phyloP scores from a whole-genome alignment of 2,113 vertebrate species.

The Fregetta grallaria region DNA sequence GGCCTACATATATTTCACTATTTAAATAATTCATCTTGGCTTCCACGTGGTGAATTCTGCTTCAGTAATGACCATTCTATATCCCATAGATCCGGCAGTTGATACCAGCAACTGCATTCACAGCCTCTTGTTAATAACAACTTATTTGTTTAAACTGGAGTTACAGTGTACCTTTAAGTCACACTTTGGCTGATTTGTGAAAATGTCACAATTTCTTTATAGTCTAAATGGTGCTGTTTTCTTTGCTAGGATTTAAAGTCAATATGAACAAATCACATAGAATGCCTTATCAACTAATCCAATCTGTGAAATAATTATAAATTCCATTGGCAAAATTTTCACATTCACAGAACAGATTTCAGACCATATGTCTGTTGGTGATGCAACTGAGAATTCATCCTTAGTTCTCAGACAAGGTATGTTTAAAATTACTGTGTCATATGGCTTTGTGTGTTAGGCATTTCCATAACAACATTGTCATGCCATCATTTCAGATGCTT shows the following conservation, averaged over 20 bases:
- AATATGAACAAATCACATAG: neutral
- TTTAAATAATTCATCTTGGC: neutral
- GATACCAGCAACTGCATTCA: neutral
- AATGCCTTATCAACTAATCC: neutral
- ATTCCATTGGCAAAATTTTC: slow-evolving; percentile 40
- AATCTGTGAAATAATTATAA: slow-evolving; percentile 52
- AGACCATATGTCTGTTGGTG: slow-evolving; percentile 65
- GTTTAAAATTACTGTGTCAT: slow-evolving; percentile 30
- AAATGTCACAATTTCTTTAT: neutral
- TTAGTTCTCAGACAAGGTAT: slow-evolving; percentile 31
- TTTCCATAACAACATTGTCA: neutral
- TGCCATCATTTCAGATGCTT: neutral
- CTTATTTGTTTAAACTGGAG: neutral
- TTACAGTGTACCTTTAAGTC: neutral
- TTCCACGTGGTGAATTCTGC: neutral
- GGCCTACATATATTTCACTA: neutral
- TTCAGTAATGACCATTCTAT: neutral
- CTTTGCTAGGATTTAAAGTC: slow-evolving; percentile 4
- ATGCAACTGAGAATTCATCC: slow-evolving; percentile 43
- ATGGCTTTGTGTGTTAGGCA: neutral
- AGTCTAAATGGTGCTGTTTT: neutral
- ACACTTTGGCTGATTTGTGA: neutral
- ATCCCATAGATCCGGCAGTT: neutral
- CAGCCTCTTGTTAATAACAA: neutral
- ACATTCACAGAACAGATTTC: slow-evolving; percentile 60